phyloP scores from a whole-genome alignment of 2,888 invertebrate genomes.

The Ephialtes manifestator region DNA sequence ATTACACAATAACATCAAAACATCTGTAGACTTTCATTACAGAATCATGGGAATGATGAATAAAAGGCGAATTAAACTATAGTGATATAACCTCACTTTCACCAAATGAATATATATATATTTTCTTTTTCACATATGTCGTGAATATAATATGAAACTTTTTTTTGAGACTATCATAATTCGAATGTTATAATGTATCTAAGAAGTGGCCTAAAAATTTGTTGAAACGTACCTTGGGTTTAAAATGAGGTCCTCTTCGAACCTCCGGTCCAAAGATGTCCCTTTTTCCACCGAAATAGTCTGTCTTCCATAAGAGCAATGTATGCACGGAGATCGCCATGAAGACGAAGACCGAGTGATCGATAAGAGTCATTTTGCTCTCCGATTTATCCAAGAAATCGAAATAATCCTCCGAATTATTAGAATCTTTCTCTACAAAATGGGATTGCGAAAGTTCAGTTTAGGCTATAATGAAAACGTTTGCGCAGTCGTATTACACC shows the following conservation, averaged over 20 bases:
- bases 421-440: background rate
- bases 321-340: background rate
- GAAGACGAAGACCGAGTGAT: conserved; percentile 38
- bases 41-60: background rate
- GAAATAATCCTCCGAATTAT: background rate
- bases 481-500: background rate
- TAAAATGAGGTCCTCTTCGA: conserved; percentile 65
- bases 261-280: conserved; percentile 44
- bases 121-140: background rate
- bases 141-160: background rate
- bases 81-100: conserved; percentile 5
- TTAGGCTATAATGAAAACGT: background rate
- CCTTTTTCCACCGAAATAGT: conserved; percentile 41
- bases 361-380: conserved; percentile 46
- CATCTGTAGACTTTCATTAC: background rate
- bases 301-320: conserved; percentile 42
- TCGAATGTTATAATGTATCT: background rate
- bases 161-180: background rate
- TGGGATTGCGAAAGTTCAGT: background rate
- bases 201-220: background rate
- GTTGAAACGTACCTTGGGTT: conserved; percentile 64
- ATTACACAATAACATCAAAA: background rate
- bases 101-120: background rate
- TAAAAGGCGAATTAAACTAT: background rate
- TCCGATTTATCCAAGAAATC: background rate